Base-by-base conservation (phyloP, 2,888 invertebrate species). In the Trachelus iudaicus region DNA sequence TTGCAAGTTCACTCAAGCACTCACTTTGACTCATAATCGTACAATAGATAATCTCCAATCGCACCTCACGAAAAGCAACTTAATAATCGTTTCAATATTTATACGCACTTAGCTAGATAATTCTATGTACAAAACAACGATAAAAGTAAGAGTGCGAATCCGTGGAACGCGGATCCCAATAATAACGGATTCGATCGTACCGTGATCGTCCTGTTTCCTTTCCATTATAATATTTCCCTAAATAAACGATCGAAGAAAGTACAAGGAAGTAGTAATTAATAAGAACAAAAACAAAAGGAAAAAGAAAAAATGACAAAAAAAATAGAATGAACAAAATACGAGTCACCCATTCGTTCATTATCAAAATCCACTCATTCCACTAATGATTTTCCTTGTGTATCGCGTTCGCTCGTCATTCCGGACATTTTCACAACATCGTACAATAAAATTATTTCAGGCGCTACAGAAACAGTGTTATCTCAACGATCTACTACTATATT, bases 81-180 rank as follows among this genome's bases (percentile, higher is more conserved):
- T 83, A 82, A 77, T 83, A 79, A 79, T 81, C 81, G 76, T 81
- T 81, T 81, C 77, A 79, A 79, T 81, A 76, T 82, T 80, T 79
- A 81, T 82, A 84, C 82, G 82, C 81, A 83, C 81, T 80, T 81
- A 80, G 79, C 76, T 78, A 80, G 83, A 85, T 88, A 85, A 88
- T 87, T 56, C 85, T 90, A 90, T 90, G 85, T 90, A 90, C 90
- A 90, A 85, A 89, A 87, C 84, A 86, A 88, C 83, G 84, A 86
- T 76, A 80, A 77, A 84, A 84, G 15, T 73, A 76, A 37, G 56
- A 77, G 40, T 77, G 69, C 77, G 71, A 69, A 75, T 77, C 71
- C 73, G 40, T 77, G 77, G 9, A 68, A 73, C 56, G 56, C 56
- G 23, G 56, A 56, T 23, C 56, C 56, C 9, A 56, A 56, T 56